Conservation (phyloP, 2,888 invertebrate genomes). For the Meandrusa payeni region DNA sequence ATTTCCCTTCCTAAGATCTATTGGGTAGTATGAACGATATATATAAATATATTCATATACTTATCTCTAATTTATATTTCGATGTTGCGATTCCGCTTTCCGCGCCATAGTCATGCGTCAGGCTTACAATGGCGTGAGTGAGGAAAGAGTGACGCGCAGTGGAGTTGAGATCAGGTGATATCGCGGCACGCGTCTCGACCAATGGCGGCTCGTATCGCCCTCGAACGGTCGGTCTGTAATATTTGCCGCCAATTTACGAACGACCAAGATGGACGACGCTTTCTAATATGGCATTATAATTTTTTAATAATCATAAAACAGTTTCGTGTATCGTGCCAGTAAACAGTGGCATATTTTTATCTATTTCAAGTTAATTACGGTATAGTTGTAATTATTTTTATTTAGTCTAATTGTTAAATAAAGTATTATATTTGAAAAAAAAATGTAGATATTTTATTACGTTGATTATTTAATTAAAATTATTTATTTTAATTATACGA, state of each 20-base stretch:
- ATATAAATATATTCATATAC: too few relatives aligned
- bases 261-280: constrained; percentile 19
- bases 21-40: too few relatives aligned
- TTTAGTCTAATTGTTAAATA: too few relatives aligned
- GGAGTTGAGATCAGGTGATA: constrained; percentile 27
- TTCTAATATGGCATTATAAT: constrained; percentile 35
- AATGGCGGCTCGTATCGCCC: constrained; percentile 11
- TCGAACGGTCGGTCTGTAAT: constrained; percentile 4
- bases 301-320: background rate
- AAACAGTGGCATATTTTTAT: too few relatives aligned
- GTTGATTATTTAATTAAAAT: too few relatives aligned
- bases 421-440: too few relatives aligned
- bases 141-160: background rate
- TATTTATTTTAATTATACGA: too few relatives aligned
- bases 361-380: too few relatives aligned
- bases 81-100: background rate
- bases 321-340: too few relatives aligned
- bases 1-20: too few relatives aligned
- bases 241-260: background rate
- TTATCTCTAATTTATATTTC: background rate
- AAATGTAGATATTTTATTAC: too few relatives aligned
- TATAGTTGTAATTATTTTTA: too few relatives aligned
- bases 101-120: background rate
- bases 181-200: constrained; percentile 23
- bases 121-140: constrained; percentile 4